Conservation (phyloP, 1,140 invertebrate genomes). For the Mercenaria mercenaria region DNA sequence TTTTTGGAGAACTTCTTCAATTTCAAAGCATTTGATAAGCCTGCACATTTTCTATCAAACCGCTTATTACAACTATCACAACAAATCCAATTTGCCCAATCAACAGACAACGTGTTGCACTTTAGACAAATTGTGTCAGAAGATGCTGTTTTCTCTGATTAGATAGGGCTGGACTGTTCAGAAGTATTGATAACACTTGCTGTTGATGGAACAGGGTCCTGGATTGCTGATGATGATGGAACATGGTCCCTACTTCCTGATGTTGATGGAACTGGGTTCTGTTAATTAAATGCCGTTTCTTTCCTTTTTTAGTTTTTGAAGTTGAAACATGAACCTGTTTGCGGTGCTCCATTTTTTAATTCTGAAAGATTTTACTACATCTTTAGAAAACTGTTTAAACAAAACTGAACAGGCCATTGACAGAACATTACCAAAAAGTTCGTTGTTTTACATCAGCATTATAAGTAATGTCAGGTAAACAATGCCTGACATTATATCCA, state of each 20-base stretch:
- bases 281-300: background rate
- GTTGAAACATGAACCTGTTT: slow-evolving; percentile 45
- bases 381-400: slow-evolving; percentile 54
- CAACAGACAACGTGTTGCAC: background rate
- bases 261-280: background rate
- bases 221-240: background rate
- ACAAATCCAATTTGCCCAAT: slow-evolving; percentile 39
- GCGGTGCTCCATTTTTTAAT: slow-evolving; percentile 38
- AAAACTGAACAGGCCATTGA: background rate
- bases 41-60: slow-evolving; percentile 23
- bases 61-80: slow-evolving; percentile 39
- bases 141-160: background rate
- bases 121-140: slow-evolving; percentile 17
- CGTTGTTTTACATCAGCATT: slow-evolving; percentile 3
- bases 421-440: slow-evolving; percentile 24
- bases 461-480: slow-evolving; percentile 37
- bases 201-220: background rate
- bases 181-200: background rate
- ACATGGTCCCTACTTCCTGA: background rate
- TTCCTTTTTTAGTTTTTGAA: slow-evolving; percentile 15
- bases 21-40: slow-evolving; percentile 7
- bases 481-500: background rate
- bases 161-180: slow-evolving; percentile 23
- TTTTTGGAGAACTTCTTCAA: slow-evolving; percentile 30
- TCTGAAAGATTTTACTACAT: background rate